These are phyloP conservation scores for Sparidentex hasta DNA, from an alignment of 2,797 vertebrate genomes.

Conservation along the genomic window DNA sequence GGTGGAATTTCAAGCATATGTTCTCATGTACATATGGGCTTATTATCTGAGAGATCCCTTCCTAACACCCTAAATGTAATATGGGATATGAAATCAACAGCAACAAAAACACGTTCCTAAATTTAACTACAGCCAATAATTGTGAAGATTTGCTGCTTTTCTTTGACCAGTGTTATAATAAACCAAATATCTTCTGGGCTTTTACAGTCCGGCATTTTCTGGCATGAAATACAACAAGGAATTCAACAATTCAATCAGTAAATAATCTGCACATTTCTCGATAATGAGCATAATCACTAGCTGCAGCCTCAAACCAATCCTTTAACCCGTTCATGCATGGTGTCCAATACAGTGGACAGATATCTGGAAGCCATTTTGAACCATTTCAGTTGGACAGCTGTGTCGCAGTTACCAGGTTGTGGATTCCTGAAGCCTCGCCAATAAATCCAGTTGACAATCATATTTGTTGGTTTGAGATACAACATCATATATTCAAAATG, in stretches of 20 bases:
- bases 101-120: not conserved
- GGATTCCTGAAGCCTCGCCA: no score
- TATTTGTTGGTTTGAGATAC: no score
- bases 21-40: no score
- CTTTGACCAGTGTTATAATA: not conserved
- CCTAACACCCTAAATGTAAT: not conserved
- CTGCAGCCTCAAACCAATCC: not conserved
- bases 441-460: no score
- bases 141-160: not conserved
- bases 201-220: no score
- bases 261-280: not conserved
- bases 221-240: no score
- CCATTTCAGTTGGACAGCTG: no score
- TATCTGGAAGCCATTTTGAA: no score
- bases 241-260: not conserved
- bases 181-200: not conserved
- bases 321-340: not conserved
- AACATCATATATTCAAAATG: no score
- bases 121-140: not conserved
- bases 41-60: not conserved
- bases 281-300: not conserved
- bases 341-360: no score
- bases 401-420: no score
- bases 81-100: not conserved
- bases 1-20: not conserved